Evolutionary conservation across 1,140 invertebrate species (phyloP).

Genomic region (Melitaea cinxia): DNA sequence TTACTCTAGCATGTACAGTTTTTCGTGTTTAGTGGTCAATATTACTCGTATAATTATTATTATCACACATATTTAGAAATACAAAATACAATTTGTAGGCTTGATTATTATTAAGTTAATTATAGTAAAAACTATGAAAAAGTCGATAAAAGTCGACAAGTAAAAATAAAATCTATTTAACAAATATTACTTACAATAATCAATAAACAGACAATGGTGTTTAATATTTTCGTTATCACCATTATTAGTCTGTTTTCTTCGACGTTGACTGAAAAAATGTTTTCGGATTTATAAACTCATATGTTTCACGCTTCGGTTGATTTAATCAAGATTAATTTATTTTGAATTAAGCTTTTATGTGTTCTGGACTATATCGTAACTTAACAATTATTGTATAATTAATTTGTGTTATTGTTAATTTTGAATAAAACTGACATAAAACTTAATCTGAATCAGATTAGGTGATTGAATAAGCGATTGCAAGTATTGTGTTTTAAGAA

Average conservation of each 20-base stretch:
- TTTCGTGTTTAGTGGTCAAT: too few relatives aligned
- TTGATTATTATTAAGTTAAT: too few relatives aligned
- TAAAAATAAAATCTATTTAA: slow-evolving; percentile 1
- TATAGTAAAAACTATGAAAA: too few relatives aligned
- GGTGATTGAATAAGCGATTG: too few relatives aligned
- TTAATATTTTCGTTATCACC: slow-evolving; percentile 4
- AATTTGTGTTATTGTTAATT: not conserved
- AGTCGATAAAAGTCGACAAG: too few relatives aligned
- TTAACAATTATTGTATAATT: not conserved
- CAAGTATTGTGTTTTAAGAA: too few relatives aligned
- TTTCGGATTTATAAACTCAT: slow-evolving; percentile 3
- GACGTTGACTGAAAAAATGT: slow-evolving; percentile 19
- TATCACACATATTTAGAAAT: too few relatives aligned
- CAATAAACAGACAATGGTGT: not conserved
- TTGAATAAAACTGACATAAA: too few relatives aligned
- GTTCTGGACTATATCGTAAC: not conserved
- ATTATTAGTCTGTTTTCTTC: slow-evolving; percentile 4
- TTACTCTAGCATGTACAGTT: too few relatives aligned
- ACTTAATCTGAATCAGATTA: too few relatives aligned
- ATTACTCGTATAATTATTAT: too few relatives aligned
- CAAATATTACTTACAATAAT: slow-evolving; percentile 19
- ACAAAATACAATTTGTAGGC: too few relatives aligned
- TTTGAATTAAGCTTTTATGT: slow-evolving; percentile 25
- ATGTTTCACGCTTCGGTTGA: slow-evolving; percentile 25
- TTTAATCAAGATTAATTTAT: slow-evolving; percentile 36